Conservation (phyloP, 2,113 vertebrate species). For the Gracilinanus agilis region DNA sequence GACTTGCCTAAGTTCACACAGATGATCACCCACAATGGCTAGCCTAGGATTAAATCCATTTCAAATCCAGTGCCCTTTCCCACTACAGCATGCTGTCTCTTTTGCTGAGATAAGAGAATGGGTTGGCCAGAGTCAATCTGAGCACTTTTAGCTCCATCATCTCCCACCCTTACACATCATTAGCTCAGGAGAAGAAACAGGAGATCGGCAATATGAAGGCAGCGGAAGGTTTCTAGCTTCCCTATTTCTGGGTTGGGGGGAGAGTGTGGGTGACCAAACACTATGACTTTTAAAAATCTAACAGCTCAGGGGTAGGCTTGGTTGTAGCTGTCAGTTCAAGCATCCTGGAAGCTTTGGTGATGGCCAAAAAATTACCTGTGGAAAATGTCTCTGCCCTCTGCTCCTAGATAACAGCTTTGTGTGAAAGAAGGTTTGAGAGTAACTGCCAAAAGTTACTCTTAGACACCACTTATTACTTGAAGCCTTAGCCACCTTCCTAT, state of each 20-base stretch:
- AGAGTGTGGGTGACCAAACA: neutral
- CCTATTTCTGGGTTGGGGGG: neutral
- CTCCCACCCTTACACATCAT: neutral
- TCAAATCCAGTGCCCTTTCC: neutral
- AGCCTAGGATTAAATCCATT: neutral
- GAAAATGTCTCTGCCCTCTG: accelerated
- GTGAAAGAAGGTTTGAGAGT: neutral
- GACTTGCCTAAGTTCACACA: neutral
- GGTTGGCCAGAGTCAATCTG: neutral
- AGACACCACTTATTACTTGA: neutral
- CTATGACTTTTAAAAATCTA: neutral
- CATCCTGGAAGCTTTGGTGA: neutral
- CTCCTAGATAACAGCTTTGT: accelerated
- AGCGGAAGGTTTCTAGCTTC: neutral
- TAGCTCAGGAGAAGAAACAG: neutral
- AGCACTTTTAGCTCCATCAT: neutral
- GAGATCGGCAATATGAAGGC: neutral
- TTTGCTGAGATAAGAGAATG: neutral
- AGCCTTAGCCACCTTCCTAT: neutral
- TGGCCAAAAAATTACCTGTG: neutral
- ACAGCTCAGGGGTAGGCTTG: neutral
- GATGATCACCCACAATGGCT: no score
- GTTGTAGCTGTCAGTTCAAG: neutral
- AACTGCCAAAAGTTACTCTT: neutral
- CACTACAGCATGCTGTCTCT: neutral